Base-by-base conservation (phyloP, 2,113 vertebrate species). In the Pogonocichla stellata region DNA sequence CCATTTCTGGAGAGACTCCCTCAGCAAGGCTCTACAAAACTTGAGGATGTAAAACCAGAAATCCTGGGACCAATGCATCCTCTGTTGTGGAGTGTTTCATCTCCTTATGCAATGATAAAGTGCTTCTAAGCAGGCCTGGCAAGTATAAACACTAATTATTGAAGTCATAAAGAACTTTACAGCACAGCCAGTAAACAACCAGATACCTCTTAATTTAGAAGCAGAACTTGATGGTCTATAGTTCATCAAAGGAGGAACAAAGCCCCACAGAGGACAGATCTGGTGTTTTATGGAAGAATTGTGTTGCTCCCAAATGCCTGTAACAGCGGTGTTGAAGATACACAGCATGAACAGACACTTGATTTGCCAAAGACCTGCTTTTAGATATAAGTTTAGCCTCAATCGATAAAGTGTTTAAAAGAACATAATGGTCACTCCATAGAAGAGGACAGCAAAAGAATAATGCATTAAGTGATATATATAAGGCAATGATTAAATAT, bases 141-240 rank as follows among this genome's bases (percentile, higher is more conserved):
- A 54, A 94, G 66, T 48, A 77, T 65, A 82, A 90, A 69, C 61
- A 48, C 65, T 69, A 78, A 91, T 75, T 79, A 95, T 62, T 85
- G 29, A 92, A 94, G 45, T 29, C 31, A 90, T 79, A 53, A 94
- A 89, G 78, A 91, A 82, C 50, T 82, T 65, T 74, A 88, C 70
- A 65, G 57, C 53, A 75, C 2, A 2, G 34, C 36, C 83, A 80
- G 57, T 36, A 93, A 75, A 23, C 70, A 82, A 82, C 82, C 53
- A 93, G 74, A 61, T 69, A 57, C 48, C 66, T 85, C 53, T 90
- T 92, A 82, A 90, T 85, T 92, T 93, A 77, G 74, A 72, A 87
- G 43, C 31, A 33, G 90, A 72, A 82, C 9, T 3, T 72, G 45
- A 56, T 34, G 28, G 42, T 50, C 70, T 67, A 5, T 22, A 82